Evolutionary conservation across 2,888 invertebrate genomes (phyloP).

Genomic region (Clivina fossor): DNA sequence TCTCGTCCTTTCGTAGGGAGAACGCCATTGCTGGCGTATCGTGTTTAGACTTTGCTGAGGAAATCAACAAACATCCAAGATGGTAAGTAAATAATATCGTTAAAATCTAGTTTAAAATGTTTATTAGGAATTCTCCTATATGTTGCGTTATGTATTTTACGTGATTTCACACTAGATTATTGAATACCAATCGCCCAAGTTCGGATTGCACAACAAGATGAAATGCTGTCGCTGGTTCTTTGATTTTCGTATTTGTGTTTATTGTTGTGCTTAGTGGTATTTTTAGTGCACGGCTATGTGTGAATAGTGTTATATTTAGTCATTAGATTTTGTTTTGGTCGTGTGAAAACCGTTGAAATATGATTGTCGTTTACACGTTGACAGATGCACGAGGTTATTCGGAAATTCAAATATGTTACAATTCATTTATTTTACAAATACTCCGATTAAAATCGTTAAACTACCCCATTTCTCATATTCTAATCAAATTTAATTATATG

Average conservation of each 20-base stretch:
- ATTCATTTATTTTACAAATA: too few species aligned
- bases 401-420: too few species aligned
- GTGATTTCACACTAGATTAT: slow-evolving; percentile 28
- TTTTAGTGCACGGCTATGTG: too few species aligned
- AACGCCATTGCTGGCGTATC: slow-evolving; percentile 88
- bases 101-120: slow-evolving; percentile 10
- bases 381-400: slow-evolving; percentile 19
- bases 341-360: slow-evolving; percentile 15
- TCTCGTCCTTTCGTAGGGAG: slow-evolving; percentile 72
- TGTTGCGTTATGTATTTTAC: slow-evolving; percentile 11
- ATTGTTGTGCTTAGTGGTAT: slow-evolving; percentile 13
- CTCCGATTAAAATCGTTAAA: neutral
- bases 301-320: slow-evolving; percentile 13
- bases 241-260: slow-evolving; percentile 34
- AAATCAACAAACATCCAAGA: slow-evolving; percentile 83
- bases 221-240: slow-evolving; percentile 42
- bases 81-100: slow-evolving; percentile 61
- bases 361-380: slow-evolving; percentile 25
- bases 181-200: slow-evolving; percentile 23
- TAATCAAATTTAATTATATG: neutral
- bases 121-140: neutral
- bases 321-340: slow-evolving; percentile 2
- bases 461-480: neutral
- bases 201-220: slow-evolving; percentile 53
- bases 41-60: slow-evolving; percentile 68